Base-by-base conservation (phyloP, 2,113 vertebrate genomes). In the Tachuris rubrigastra region DNA sequence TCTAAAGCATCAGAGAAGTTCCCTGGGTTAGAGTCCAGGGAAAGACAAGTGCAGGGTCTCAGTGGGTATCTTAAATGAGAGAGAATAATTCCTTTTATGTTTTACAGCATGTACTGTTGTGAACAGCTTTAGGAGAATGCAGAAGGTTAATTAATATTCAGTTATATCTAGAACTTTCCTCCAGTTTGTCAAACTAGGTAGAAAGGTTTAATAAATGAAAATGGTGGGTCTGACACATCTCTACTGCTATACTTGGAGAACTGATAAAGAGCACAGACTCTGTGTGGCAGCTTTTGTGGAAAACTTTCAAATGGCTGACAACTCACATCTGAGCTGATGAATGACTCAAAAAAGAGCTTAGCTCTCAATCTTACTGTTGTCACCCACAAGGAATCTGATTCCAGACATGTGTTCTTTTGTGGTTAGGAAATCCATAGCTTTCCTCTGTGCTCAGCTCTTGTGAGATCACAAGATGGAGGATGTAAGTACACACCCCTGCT, bases 271-370 rank as follows among this genome's bases (percentile, higher is more conserved):
- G 41, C 66, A 83, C 49, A 96, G 77, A 72, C 55, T 90, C 41
- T 92, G 49, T 93, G 63, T 90, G 58, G 76, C 77, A 90, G 80
- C 62, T 93, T 96, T 71, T 94, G 93, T 94, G 44, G 71, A 80
- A 90, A 90, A 77, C 31, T 47, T 95, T 93, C 71, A 80, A 95
- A 95, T 8, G 50, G 74, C 87, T 96, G 91, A 85, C 87, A 89
- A 92, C 80, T 95, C 28, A 5, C 56, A 90, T 92, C 59, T 68
- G 87, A 97, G 85, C 87, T 96, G 93, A 94, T 83, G 94, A 92
- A 89, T 95, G 85, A 94, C 71, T 96, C 91, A 96, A 97, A 85
- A 85, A 82, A 90, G 72, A 85, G 59, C 71, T 77, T 82, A 95
- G 65, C 59, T 92, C 87, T 93, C 25, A 11, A 5, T 84, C 69